Evolutionary conservation across 2,797 vertebrate species (phyloP).

Genomic region (Synaphobranchus kaupii): DNA sequence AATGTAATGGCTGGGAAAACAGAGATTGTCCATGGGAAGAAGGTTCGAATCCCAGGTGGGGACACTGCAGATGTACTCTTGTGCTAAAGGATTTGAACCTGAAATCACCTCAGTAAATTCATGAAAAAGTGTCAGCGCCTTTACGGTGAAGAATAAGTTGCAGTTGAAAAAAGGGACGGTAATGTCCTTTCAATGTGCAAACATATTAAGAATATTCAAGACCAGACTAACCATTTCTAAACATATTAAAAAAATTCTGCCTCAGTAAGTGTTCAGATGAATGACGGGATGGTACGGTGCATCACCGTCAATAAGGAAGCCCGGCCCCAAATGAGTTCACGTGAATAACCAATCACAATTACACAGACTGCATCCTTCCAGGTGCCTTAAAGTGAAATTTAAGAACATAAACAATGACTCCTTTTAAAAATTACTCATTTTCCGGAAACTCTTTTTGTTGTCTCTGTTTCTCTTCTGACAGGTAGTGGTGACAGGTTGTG

Average conservation of each 20-base stretch:
- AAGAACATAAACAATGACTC: neutral
- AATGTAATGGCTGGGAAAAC: neutral
- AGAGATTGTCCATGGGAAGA: neutral
- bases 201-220: neutral
- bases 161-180: neutral
- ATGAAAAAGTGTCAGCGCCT: neutral
- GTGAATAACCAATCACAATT: neutral
- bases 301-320: neutral
- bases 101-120: neutral
- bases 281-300: neutral
- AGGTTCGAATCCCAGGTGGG: neutral
- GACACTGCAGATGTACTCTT: neutral
- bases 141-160: neutral
- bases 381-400: neutral
- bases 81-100: neutral
- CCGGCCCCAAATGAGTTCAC: neutral
- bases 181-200: neutral
- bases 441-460: neutral
- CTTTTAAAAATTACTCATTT: neutral
- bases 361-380: neutral
- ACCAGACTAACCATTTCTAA: neutral
- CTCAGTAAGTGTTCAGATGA: neutral
- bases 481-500: neutral
- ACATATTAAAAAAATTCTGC: neutral
- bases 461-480: neutral